Evolutionary conservation across 2,113 vertebrate genomes (phyloP), one percentile per base, ranked within the genome.

Genomic region (Rutilus rutilus): DNA sequence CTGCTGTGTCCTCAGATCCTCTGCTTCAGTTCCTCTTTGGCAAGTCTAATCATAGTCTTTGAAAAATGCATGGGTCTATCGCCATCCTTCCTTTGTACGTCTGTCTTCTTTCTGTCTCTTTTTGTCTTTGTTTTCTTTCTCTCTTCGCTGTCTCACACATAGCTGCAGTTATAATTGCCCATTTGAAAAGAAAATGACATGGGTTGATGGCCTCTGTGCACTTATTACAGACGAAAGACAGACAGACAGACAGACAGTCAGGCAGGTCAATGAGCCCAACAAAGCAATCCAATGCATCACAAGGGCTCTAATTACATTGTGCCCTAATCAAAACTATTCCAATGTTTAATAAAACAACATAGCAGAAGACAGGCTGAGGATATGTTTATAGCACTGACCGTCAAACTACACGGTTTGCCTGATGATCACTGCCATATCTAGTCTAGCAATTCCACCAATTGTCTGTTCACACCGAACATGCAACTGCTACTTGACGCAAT

Each of bases 291-390:
- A 52, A 25, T n/a, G 3, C 59, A 54, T 84, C 65, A 39, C 2
- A 47, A 54, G 83, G 45, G 19, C 84, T 84, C 64, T 79, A 84
- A 86, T 73, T 50, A 45, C 19, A 45, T n/a, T 65, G 67, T 73
- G 69, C 60, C 60, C 59, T 85, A 85, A 90, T 90, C 81, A 88
- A 86, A 85, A 65, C 50, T 45, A 83, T 67, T 52, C 19, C 25
- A 27, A 14, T 78, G 62, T 87, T 89, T 83, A 87, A 47, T 83
- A 86, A 86, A 85, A 88, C 89, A 83, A 87, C 73, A 78, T 45
- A 23, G 39, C 81, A 45, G 67, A 54, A 85, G 39, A 77, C 36
- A 47, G 23, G 45, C 45, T 42, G 6, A 57, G n/a, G 36, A 19
- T 25, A 4, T 47, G 30, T 81, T 85, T 67, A 80, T 17, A 85